Percentiles rank a stretch among this genome's conserved stretches.
These are phyloP conservation scores for Vesta saturnalis DNA, from an alignment of 2,888 invertebrate species.

Conservation along the genomic window DNA sequence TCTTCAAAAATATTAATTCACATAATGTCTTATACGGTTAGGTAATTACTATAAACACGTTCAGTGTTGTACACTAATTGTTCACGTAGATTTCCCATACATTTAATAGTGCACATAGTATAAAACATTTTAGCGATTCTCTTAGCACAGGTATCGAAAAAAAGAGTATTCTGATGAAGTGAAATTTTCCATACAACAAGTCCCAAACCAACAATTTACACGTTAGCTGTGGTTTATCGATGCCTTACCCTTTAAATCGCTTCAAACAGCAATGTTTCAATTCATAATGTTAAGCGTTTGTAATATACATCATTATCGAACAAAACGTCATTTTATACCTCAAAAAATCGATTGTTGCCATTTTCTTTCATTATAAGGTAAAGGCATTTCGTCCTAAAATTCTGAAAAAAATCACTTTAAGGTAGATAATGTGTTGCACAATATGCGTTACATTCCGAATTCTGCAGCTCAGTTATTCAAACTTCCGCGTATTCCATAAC, in stretches of 20 bases:
- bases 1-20: no score
- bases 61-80: no score
- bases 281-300: constrained; percentile 66
- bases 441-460: constrained; percentile 63
- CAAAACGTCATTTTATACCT: constrained; percentile 29
- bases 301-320: constrained; percentile 58
- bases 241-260: constrained; percentile 68
- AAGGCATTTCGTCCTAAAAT: constrained; percentile 45
- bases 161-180: constrained; percentile 70
- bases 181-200: constrained; percentile 74
- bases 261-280: constrained; percentile 72
- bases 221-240: constrained; percentile 65
- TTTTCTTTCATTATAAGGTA: constrained; percentile 19
- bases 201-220: constrained; percentile 75
- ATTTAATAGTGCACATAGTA: no score
- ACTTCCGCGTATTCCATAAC: constrained; percentile 73
- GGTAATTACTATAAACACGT: no score
- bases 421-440: constrained; percentile 62
- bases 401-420: constrained; percentile 51
- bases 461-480: constrained; percentile 65
- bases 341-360: constrained; percentile 34
- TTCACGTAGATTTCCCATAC: no score
- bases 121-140: constrained; percentile 63
- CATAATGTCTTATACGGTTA: no score
- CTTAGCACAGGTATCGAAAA: constrained; percentile 71